Evolutionary conservation across 2,888 invertebrate species (phyloP).

Genomic region (Pachydiplax longipennis): DNA sequence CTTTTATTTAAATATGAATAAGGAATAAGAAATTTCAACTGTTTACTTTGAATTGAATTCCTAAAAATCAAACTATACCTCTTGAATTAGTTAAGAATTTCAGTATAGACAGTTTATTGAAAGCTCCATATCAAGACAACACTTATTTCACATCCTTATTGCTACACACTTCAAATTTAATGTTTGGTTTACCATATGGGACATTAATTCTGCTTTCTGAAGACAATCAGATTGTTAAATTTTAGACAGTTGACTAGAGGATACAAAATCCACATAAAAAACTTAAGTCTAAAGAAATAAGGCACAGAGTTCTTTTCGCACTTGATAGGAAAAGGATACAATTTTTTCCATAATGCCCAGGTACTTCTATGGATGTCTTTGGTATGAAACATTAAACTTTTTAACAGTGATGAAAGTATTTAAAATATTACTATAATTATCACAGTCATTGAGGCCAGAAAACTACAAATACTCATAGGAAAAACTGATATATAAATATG

Average conservation of each 20-base stretch:
- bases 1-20: too few species aligned
- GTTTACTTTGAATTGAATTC: too few species aligned
- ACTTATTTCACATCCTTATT: too few species aligned
- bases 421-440: constrained; percentile 36
- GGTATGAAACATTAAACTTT: background rate
- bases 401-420: background rate
- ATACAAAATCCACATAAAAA: constrained; percentile 2
- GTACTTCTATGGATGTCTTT: constrained; percentile 36
- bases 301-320: constrained; percentile 22
- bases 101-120: too few species aligned
- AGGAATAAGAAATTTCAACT: too few species aligned
- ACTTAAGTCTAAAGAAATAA: constrained; percentile 32
- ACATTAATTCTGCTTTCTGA: background rate
- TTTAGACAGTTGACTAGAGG: constrained; percentile 1
- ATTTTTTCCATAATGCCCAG: background rate
- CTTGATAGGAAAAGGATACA: constrained; percentile 9
- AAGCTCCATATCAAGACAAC: too few species aligned
- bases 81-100: too few species aligned
- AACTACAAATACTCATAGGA: background rate
- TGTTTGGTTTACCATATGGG: background rate
- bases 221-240: background rate
- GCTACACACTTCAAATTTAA: too few species aligned
- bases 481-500: background rate
- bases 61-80: too few species aligned
- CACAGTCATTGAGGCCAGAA: constrained; percentile 17